phyloP scores from a whole-genome alignment of 2,888 invertebrate genomes.

The Troides aeacus region DNA sequence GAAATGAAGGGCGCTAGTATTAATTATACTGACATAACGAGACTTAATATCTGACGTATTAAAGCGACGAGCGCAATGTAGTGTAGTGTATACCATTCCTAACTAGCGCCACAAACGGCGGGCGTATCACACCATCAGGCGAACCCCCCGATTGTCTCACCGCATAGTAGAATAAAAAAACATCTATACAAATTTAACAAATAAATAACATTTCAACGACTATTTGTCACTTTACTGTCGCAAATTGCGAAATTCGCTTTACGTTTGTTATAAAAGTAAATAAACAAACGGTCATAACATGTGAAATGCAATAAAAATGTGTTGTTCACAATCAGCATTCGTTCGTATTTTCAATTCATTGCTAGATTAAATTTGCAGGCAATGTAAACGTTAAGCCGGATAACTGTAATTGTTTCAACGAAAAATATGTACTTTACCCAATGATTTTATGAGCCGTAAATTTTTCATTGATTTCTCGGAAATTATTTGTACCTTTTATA shows the following conservation, averaged over 20 bases:
- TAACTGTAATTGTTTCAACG: slow-evolving; percentile 3
- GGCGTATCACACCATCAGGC: too few relatives aligned
- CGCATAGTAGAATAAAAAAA: too few relatives aligned
- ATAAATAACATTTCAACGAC: background rate
- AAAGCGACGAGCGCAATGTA: too few relatives aligned
- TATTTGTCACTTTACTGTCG: background rate
- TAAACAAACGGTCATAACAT: slow-evolving; percentile 7
- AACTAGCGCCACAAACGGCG: too few relatives aligned
- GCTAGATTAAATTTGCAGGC: slow-evolving; percentile 19
- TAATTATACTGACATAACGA: too few relatives aligned
- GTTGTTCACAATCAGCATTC: slow-evolving; percentile 19
- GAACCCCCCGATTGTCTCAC: too few relatives aligned
- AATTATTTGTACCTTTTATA: background rate
- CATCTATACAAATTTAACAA: background rate
- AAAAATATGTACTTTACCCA: slow-evolving; percentile 2
- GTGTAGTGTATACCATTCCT: too few relatives aligned
- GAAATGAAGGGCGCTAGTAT: too few relatives aligned
- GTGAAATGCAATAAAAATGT: slow-evolving; percentile 19
- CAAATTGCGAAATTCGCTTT: background rate
- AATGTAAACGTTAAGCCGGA: slow-evolving; percentile 20
- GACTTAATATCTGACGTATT: too few relatives aligned
- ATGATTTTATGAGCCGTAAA: background rate
- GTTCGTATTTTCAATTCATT: slow-evolving; percentile 13
- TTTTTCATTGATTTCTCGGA: background rate
- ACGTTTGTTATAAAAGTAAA: slow-evolving; percentile 7